Evolutionary conservation across 1,140 invertebrate genomes (phyloP).

Genomic region (Plutomurus gul): DNA sequence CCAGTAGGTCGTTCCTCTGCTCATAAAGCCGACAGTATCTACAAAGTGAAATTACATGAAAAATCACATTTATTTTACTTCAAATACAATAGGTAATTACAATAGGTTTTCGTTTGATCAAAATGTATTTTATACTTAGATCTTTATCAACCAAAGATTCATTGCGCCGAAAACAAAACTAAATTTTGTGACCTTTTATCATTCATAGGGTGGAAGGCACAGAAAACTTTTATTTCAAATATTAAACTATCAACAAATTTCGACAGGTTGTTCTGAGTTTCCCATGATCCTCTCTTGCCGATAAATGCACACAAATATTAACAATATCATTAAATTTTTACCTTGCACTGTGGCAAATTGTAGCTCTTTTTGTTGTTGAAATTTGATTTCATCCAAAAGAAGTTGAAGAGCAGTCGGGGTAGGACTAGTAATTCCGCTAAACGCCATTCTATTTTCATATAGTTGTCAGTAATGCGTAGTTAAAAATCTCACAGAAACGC

Average conservation of each 20-base stretch:
- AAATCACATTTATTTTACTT: not conserved
- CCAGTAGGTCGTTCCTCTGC: constrained; percentile 93
- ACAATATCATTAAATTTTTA: not conserved
- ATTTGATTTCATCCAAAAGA: constrained; percentile 52
- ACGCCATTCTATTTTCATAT: constrained; percentile 48
- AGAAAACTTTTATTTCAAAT: too few species aligned
- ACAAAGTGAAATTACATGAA: not conserved
- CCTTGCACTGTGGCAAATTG: constrained; percentile 46
- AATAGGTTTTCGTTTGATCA: not conserved
- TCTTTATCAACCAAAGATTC: too few species aligned
- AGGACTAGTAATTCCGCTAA: constrained; percentile 35
- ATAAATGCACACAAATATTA: not conserved
- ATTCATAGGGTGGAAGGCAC: too few species aligned
- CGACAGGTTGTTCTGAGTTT: too few species aligned
- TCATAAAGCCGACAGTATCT: constrained; percentile 72
- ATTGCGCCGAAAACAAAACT: too few species aligned
- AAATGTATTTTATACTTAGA: not conserved
- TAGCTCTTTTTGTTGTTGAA: constrained; percentile 52
- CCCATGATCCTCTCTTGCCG: too few species aligned
- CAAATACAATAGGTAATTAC: not conserved
- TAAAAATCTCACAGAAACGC: not conserved
- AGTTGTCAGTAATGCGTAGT: too few species aligned
- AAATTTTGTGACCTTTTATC: too few species aligned
- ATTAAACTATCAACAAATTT: too few species aligned
- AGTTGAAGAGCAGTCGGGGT: constrained; percentile 49